Evolutionary conservation across 2,888 invertebrate genomes (phyloP).

Genomic region (Ligdia adustata): DNA sequence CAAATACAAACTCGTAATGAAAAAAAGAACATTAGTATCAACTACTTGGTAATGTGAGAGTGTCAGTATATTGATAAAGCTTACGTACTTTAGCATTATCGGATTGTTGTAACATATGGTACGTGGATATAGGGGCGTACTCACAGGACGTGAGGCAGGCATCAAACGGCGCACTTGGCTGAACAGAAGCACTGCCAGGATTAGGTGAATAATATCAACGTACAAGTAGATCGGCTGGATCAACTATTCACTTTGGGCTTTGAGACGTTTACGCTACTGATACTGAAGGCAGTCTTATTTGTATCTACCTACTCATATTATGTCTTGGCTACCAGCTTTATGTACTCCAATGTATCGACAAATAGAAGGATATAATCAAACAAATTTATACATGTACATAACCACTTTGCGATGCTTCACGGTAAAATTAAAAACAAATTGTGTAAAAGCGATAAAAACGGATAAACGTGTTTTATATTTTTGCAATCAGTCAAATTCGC

Average conservation of each 20-base stretch:
- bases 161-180: constrained; percentile 34
- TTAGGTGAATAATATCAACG: constrained; percentile 36
- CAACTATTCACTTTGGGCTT: constrained; percentile 22
- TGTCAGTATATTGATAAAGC: background rate
- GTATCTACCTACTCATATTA: no score
- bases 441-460: no score
- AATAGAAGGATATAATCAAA: background rate
- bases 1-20: no score
- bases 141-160: constrained; percentile 19
- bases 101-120: constrained; percentile 6
- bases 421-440: no score
- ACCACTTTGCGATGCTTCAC: background rate
- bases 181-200: constrained; percentile 34
- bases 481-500: no score
- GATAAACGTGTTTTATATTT: no score
- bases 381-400: background rate
- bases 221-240: constrained; percentile 25
- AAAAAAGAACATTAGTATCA: no score
- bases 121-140: constrained; percentile 13
- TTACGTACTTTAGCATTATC: constrained; percentile 11
- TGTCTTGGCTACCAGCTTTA: no score
- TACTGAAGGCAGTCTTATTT: constrained; percentile 3
- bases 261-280: constrained; percentile 8
- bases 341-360: no score
- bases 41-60: no score